Base-by-base conservation (phyloP, 2,888 invertebrate species). In the Busseola fusca region DNA sequence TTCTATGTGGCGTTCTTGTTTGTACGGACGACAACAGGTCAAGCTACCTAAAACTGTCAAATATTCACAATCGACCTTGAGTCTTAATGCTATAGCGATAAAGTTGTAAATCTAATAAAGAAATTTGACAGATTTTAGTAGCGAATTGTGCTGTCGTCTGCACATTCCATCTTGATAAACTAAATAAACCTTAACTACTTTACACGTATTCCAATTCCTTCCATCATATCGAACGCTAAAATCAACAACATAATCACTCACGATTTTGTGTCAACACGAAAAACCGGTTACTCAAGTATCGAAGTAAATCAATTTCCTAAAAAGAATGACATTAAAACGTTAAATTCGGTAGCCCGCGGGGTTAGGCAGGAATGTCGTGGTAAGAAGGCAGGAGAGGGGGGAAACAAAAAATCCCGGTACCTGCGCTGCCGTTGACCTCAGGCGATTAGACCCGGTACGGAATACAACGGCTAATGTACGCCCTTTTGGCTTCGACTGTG, bases 341-440 rank as follows among this genome's bases (percentile, higher is more conserved):
- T 89, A 89, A 92, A 93, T 93, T 91, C 94, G 91, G 92, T 93
- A 92, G 93, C 80, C 90, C 82, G 77, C 82, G 85, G 86, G 87
- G 86, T 86, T 72, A 83, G 65, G 85, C 83, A 87, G 88, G 87
- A 90, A 89, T 87, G 84, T 86, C 82, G 73, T 67, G 72, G 78
- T 69, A 65, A 54, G 74, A 62, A 66, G 77, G 48, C 74, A 1
- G 21, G 81, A 76, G 83, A 86, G 86, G 83, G 78, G 84, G 85
- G 81, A 77, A 84, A 91, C 90, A 93, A 93, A 93, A 94, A 95
- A 93, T 88, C 89, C 86, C 89, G 87, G 90, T 95, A 95, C 95
- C 94, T 94, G 95, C 89, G 80, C 92, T 91, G 95, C 91, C 95
- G 92, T 94, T 95, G 95, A 95, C 94, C 91, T 91, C 88, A 84